Conservation (phyloP, 2,797 vertebrate species). For the Falco berigora region DNA sequence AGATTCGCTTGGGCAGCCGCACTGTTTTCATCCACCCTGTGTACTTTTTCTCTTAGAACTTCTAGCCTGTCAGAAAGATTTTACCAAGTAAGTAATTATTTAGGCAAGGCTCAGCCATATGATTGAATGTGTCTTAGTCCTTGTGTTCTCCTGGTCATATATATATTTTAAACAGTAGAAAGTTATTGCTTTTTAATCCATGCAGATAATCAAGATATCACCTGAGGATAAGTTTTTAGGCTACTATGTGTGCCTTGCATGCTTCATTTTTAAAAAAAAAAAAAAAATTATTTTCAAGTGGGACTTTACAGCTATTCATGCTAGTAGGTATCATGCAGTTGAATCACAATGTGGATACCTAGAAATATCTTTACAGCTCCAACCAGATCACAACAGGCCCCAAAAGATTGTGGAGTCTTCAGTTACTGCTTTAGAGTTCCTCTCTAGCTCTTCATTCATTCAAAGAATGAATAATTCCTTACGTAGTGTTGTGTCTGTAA, state of each 20-base stretch:
- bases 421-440: not conserved
- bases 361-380: not conserved
- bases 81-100: conserved; percentile 83
- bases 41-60: conserved; percentile 93
- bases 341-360: not conserved
- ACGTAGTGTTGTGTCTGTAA: not conserved
- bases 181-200: not conserved
- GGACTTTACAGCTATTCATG: not conserved
- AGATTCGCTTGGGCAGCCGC: conserved; percentile 84
- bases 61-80: conserved; percentile 94
- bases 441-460: not conserved
- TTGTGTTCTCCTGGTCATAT: not conserved
- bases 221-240: not conserved
- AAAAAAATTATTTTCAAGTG: not conserved
- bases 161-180: not conserved
- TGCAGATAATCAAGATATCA: not conserved
- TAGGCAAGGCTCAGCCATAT: not conserved
- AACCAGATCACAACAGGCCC: not conserved
- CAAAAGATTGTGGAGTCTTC: not conserved
- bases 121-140: not conserved
- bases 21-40: conserved; percentile 90
- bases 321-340: too few species aligned
- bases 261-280: not conserved
- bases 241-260: not conserved
- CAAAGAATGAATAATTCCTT: not conserved